Base-by-base conservation (phyloP, 1,140 invertebrate species). In the Ladona fulva region DNA sequence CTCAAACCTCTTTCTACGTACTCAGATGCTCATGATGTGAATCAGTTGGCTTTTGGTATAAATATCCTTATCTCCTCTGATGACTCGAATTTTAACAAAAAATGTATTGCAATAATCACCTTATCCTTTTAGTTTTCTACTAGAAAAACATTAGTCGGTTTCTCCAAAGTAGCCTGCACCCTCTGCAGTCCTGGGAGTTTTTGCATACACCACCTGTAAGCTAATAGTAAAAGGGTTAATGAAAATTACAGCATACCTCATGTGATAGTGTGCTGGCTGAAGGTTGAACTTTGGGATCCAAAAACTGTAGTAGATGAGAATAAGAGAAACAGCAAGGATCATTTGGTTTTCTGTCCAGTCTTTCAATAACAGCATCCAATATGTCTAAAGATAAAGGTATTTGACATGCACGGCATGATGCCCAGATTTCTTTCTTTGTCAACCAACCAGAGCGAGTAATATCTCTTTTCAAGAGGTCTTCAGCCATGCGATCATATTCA, bases 331-430 rank as follows among this genome's bases (percentile, higher is more conserved):
- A 66, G n/a, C n/a, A 3, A 6, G 14, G 16, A 66, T 66, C 52
- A 19, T 16, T 66, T 3, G 52, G 52, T 19, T 66, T 16, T 66
- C 52, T 66, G 12, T 66, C 52, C 14, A 66, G 12, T 66, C n/a
- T 89, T 82, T 90, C 85, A 24, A 94, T 83, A 85, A 94, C 89
- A 44, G 89, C 88, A 79, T 91, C 88, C 77, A 93, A 83, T 0
- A 94, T 84, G 78, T 92, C 89, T 7, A 85, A 81, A 77, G 90
- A 89, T 0, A 94, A 84, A 0, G 92, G 92, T 66, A 94, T 80
- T 66, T 89, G 86, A 77, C 89, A 89, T 1, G 89, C 91, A 22
- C 89, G 86, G 16, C 93, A 81, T 42, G 91, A 84, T 74, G 89
- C 89, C 16, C 91, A 88, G 12, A 93, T 80, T 24, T 89, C 85